These are phyloP conservation scores for Palythoa grandiflora DNA, from an alignment of 92 coral and sea anemone species.

Conservation along the genomic window DNA sequence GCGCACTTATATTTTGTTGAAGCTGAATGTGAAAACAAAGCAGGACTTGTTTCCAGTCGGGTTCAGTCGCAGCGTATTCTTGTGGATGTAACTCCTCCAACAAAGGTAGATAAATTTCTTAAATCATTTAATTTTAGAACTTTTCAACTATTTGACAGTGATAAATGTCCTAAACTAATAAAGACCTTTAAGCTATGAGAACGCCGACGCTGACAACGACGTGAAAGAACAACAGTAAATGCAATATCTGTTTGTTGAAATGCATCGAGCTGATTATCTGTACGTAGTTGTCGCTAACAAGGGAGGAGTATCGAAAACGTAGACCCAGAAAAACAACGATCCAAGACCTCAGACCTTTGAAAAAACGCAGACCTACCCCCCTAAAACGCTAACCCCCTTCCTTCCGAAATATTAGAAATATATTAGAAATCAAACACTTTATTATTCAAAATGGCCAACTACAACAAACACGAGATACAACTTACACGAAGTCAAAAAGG, in stretches of 20 bases:
- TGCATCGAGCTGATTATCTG: too few species aligned
- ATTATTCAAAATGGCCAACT: conserved; percentile 19
- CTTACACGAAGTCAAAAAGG: conserved; percentile 17
- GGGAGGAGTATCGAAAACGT: too few species aligned
- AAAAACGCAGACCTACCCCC: too few species aligned
- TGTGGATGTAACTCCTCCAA: conserved; percentile 86
- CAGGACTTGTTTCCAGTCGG: conserved; percentile 58
- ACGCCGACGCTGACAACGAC: too few species aligned
- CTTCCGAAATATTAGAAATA: not conserved
- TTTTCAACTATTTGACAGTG: not conserved
- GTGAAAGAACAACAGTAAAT: too few species aligned
- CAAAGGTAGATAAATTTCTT: conserved; percentile 66
- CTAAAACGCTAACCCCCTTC: too few species aligned
- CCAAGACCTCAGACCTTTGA: not conserved
- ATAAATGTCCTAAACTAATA: too few species aligned
- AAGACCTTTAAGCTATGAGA: too few species aligned
- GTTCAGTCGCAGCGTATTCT: conserved; percentile 57
- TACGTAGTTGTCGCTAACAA: too few species aligned
- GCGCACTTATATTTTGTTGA: conserved; percentile 69
- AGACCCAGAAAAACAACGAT: too few species aligned
- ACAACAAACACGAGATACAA: conserved; percentile 24
- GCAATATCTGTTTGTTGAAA: too few species aligned
- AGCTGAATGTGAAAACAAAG: conserved; percentile 75
- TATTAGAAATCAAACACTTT: not conserved
- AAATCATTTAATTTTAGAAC: not conserved